Conservation (phyloP, 2,113 vertebrate species). For the Merops nubicus region DNA sequence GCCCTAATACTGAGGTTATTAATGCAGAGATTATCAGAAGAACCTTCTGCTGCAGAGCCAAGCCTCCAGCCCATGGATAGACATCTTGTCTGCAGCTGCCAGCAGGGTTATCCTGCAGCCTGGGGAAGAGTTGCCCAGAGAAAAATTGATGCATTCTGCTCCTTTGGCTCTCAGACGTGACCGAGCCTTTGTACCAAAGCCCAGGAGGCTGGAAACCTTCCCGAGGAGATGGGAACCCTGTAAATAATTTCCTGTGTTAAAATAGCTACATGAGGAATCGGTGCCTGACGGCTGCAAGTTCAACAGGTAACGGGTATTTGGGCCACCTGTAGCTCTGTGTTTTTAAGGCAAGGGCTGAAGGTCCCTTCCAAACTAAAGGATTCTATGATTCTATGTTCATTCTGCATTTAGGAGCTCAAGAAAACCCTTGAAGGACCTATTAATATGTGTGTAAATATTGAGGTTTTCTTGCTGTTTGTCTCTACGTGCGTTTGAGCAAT, state of each 20-base stretch:
- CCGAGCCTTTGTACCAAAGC: slow-evolving; percentile 65
- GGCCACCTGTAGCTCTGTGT: not conserved
- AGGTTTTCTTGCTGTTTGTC: not conserved
- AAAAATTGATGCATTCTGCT: slow-evolving; percentile 37
- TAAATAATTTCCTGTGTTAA: slow-evolving; percentile 62
- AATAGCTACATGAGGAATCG: not conserved
- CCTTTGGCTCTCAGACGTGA: slow-evolving; percentile 55
- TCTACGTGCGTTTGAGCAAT: not conserved
- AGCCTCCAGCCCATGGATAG: not conserved
- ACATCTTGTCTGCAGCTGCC: slow-evolving; percentile 63
- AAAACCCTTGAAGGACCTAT: not conserved
- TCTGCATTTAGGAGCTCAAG: not conserved
- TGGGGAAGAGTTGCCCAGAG: not conserved
- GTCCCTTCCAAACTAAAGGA: too few relatives aligned
- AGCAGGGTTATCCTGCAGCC: not conserved
- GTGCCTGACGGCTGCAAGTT: not conserved
- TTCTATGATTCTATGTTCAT: too few relatives aligned
- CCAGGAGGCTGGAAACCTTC: slow-evolving; percentile 59
- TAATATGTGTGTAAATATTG: not conserved
- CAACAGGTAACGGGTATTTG: not conserved
- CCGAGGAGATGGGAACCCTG: slow-evolving; percentile 40
- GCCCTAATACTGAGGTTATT: not conserved
- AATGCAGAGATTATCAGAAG: not conserved
- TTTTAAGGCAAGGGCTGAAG: not conserved
- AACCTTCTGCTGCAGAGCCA: not conserved